phyloP scores from a whole-genome alignment of 2,888 invertebrate species.

The Epistrophe grossulariae region DNA sequence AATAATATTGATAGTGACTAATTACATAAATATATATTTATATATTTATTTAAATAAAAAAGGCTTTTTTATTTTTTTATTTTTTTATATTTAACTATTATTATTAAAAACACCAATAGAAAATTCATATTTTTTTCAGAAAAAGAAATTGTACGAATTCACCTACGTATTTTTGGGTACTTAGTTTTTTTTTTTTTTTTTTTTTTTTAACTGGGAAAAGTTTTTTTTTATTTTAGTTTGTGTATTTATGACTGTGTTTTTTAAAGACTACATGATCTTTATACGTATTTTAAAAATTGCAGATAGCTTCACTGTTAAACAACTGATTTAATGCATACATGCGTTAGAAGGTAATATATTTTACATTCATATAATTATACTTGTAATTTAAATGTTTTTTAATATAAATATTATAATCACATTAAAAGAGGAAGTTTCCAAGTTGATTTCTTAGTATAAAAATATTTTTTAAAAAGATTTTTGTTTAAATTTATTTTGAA shows the following conservation, averaged over 20 bases:
- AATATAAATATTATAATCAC: slow-evolving; percentile 72
- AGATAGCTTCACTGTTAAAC: slow-evolving; percentile 71
- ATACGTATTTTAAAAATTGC: slow-evolving; percentile 73
- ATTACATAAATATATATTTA: slow-evolving; percentile 38
- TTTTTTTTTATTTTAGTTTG: slow-evolving; percentile 34
- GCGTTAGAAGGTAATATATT: slow-evolving; percentile 70
- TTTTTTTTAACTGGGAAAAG: slow-evolving; percentile 48
- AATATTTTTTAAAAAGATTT: slow-evolving; percentile 61
- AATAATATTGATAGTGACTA: slow-evolving; percentile 50
- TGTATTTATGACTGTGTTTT: slow-evolving; percentile 47
- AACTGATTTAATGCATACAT: slow-evolving; percentile 70
- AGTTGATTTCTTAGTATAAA: slow-evolving; percentile 72
- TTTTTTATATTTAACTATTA: slow-evolving; percentile 45
- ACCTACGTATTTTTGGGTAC: slow-evolving; percentile 71
- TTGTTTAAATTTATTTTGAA: slow-evolving; percentile 31
- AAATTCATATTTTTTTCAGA: slow-evolving; percentile 48
- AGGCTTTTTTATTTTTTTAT: slow-evolving; percentile 18
- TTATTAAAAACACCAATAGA: slow-evolving; percentile 69
- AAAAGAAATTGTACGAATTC: slow-evolving; percentile 69
- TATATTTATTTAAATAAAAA: slow-evolving; percentile 41
- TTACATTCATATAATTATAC: slow-evolving; percentile 72
- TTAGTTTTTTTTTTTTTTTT: slow-evolving; percentile 25
- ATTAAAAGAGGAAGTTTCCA: slow-evolving; percentile 75
- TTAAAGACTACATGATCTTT: slow-evolving; percentile 58
- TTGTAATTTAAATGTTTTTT: slow-evolving; percentile 38